Base-by-base conservation (phyloP, 37 sponge, comb jelly and placozoan genomes). In the Tethya wilhelma region DNA sequence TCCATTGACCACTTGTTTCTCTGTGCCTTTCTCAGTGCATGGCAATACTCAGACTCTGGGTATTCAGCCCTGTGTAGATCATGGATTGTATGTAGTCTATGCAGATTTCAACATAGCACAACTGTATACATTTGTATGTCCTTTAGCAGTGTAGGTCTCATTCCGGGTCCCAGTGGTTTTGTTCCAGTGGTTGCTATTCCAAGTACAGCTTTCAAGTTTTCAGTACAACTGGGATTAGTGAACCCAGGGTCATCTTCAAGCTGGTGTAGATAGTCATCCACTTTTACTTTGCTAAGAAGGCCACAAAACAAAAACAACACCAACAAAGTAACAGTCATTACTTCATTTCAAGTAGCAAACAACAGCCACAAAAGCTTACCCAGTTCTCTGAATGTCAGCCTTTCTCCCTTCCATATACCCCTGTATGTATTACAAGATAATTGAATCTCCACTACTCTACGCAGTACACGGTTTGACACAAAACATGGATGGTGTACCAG, bases 1-100 rank as follows among this genome's bases (percentile, higher is more conserved):
- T 93, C 90, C 88, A 90, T 82, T 6, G 94, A 89, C 86, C 86
- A 89, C 26, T 83, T 85, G 14, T 33, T 19, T 56, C 87, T 71
- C 77, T 93, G 94, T 0, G 55, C 66, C 34, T 79, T 90, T 14
- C 87, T 73, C 63, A 93, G 67, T 22, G 56, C 60, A 73, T 83
- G 82, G 33, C 32, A 26, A 55, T 82, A 93, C 22, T 89, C 83
- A 28, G 42, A 74, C 12, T 65, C 44, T 5, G 84, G 43, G 64
- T 69, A 85, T 1, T 62, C 73, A 40, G 75, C 63, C 56, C 90
- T 89, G 56, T n/a, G n/a, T n/a, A n/a, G n/a, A n/a, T n/a, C n/a
- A 19, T 49, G 55, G 14, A 49, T 19, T 11, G 11, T 17, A 17
- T 19, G 17, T 19, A 17, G 17, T 11, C 17, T 49, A 49, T 49